phyloP scores from a whole-genome alignment of 2,888 invertebrate genomes.

The Cryptus viduatorius region DNA sequence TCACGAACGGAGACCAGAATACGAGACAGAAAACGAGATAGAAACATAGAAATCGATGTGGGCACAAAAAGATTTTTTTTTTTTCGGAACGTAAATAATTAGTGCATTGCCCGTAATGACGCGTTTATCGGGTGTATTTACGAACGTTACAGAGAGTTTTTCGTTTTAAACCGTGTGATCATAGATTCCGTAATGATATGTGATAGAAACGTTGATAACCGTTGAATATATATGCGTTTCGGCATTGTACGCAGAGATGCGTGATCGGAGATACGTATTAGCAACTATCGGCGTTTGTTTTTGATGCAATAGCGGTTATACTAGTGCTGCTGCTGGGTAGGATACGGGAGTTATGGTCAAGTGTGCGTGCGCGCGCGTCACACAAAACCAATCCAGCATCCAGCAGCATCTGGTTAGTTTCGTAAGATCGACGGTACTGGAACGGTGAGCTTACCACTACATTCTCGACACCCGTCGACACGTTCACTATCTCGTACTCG shows the following conservation, averaged over 20 bases:
- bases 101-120: not conserved
- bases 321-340: constrained; percentile 58
- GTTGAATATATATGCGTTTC: constrained; percentile 9
- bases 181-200: not conserved
- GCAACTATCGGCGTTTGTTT: constrained; percentile 36
- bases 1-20: not conserved
- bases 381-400: constrained; percentile 65
- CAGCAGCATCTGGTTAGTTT: constrained; percentile 71
- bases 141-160: not conserved
- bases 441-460: constrained; percentile 65
- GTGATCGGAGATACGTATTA: constrained; percentile 16
- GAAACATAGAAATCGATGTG: constrained; percentile 28
- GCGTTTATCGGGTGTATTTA: not conserved
- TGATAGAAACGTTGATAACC: not conserved
- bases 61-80: not conserved
- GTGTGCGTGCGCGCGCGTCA: constrained; percentile 52
- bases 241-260: not conserved
- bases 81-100: not conserved
- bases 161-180: not conserved
- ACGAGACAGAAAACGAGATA: constrained; percentile 15
- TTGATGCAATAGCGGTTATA: constrained; percentile 51
- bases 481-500: constrained; percentile 30
- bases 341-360: constrained; percentile 53
- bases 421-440: constrained; percentile 67
- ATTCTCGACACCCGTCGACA: constrained; percentile 49